Conservation (phyloP, 2,888 invertebrate species). For the Aromia moschata region DNA sequence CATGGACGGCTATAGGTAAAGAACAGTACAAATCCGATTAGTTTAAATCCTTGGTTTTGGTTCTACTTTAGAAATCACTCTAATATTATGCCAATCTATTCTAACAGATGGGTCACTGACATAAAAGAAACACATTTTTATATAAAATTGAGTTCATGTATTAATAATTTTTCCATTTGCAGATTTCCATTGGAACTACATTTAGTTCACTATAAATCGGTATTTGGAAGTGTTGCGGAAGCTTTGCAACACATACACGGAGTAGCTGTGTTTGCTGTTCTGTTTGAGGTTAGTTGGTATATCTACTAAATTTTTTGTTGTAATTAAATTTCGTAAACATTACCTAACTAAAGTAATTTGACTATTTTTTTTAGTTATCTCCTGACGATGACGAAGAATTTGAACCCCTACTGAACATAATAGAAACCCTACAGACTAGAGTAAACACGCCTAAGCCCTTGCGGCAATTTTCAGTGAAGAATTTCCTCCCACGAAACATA, state of each 20-base stretch:
- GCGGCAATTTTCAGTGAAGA: constrained; percentile 55
- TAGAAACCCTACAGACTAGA: constrained; percentile 48
- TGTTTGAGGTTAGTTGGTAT: constrained; percentile 70
- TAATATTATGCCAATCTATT: too few species aligned
- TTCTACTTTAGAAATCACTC: too few species aligned
- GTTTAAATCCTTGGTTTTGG: too few species aligned
- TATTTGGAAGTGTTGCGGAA: constrained; percentile 63
- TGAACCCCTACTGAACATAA: constrained; percentile 51
- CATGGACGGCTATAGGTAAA: constrained; percentile 68
- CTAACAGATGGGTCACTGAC: too few species aligned
- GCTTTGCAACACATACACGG: constrained; percentile 68
- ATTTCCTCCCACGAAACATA: constrained; percentile 68
- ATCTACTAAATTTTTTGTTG: too few species aligned
- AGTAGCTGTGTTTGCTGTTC: constrained; percentile 71
- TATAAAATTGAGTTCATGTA: too few species aligned
- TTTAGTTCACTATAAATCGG: constrained; percentile 71
- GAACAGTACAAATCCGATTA: too few species aligned
- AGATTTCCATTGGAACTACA: constrained; percentile 73
- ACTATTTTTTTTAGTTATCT: constrained; percentile 52
- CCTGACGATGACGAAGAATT: constrained; percentile 58
- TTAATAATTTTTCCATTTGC: constrained; percentile 27
- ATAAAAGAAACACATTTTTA: too few species aligned
- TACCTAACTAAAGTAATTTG: background rate
- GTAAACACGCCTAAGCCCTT: constrained; percentile 39
- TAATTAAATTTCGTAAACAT: background rate